Conservation (phyloP, 1,140 invertebrate genomes). For the Lasaia peninsularis region DNA sequence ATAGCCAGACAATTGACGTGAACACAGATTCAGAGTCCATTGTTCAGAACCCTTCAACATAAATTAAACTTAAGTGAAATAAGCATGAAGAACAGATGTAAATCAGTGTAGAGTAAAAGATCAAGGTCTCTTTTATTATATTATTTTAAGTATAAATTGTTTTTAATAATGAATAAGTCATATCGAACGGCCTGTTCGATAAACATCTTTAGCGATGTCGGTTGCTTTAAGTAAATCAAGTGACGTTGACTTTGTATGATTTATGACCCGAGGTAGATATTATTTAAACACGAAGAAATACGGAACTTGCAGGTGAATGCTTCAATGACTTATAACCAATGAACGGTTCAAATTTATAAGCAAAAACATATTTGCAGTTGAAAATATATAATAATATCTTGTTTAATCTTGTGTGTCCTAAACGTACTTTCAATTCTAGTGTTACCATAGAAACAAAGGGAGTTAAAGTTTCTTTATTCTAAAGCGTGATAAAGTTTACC, state of each 20-base stretch:
- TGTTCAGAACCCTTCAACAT: slow-evolving; percentile 29
- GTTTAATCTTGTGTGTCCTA: background rate
- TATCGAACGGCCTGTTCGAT: slow-evolving; percentile 32
- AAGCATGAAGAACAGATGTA: slow-evolving; percentile 40
- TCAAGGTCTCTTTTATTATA: slow-evolving; percentile 43
- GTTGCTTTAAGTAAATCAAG: slow-evolving; percentile 37
- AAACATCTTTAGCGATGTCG: slow-evolving; percentile 33
- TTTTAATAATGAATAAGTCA: slow-evolving; percentile 51
- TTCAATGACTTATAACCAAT: slow-evolving; percentile 22
- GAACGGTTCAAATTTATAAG: background rate
- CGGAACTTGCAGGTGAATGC: slow-evolving; percentile 24
- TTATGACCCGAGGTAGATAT: slow-evolving; percentile 27
- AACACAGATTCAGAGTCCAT: slow-evolving; percentile 37
- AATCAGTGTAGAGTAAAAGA: slow-evolving; percentile 43
- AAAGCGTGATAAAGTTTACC: too few species aligned
- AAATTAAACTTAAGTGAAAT: slow-evolving; percentile 33
- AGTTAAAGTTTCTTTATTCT: too few species aligned
- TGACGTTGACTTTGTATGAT: slow-evolving; percentile 30
- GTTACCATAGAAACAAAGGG: too few species aligned
- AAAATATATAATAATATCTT: background rate
- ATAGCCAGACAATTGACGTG: slow-evolving; percentile 36
- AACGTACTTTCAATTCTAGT: too few species aligned
- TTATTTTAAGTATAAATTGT: slow-evolving; percentile 44
- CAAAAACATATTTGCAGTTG: background rate
- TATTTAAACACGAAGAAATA: slow-evolving; percentile 25